Evolutionary conservation across 2,888 invertebrate genomes (phyloP), one percentile per base, ranked within the genome.

Genomic region (Anthophora plumipes): DNA sequence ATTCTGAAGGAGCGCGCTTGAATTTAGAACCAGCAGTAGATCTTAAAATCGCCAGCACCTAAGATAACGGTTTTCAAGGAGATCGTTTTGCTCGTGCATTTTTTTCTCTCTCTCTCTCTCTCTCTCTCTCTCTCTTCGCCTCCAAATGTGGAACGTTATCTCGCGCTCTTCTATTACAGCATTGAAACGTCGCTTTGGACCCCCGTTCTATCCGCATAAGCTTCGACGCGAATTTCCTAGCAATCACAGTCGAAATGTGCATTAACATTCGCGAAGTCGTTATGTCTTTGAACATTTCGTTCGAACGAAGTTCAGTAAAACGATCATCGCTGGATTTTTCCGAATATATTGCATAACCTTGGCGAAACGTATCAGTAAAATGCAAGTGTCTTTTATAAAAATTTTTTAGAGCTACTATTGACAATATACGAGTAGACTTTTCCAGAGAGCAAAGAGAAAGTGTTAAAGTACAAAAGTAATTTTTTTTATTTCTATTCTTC

Each of bases 21-120:
- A 82, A 75, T 80, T 76, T 80, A 75, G 71, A 80, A 64, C 63
- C 67, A 14, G 54, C 25, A 37, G 55, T 43, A 43, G 71, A 80
- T 82, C 74, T 81, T 75, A 74, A 70, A 81, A 78, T 66, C 72
- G 59, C 81, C 50, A n/a, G 64, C 68, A 75, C 50, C 81, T 72
- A 72, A 81, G 83, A 81, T 81, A 83, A 83, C 81, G 74, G 59
- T 81, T 78, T 83, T 78, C 50, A 39, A 69, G 64, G 37, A 75
- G n/a, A n/a, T n/a, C n/a, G n/a, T n/a, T n/a, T n/a, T n/a, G n/a
- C n/a, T n/a, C 78, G 78, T 66, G 71, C 71, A 74, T 71, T 83
- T 80, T 77, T 60, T 66, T 50, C 5, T 7, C 14, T 7, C 8
- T 14, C 20, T 12, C 50, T 14, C 20, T 41, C 25, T 17, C 22